Evolutionary conservation across 2,113 vertebrate genomes (phyloP), one percentile per base, ranked within the genome.

Genomic region (Perca flavescens): DNA sequence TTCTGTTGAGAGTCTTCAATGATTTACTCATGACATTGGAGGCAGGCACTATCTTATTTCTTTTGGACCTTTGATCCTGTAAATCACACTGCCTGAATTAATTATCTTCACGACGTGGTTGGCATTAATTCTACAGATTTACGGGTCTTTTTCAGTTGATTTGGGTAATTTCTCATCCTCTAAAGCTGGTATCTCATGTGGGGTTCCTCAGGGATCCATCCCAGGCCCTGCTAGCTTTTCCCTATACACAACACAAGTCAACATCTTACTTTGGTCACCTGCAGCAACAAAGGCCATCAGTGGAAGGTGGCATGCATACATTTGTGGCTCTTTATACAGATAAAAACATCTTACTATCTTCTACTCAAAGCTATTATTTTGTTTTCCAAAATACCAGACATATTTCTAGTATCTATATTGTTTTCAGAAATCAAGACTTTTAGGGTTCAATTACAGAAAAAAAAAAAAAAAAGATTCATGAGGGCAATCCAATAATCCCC

Each of bases 201-300:
- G 73, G 2, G 78, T 62, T 72, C 78, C 66, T 62, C 70, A 72
- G 64, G 52, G 79, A 56, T 75, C 70, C 0, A 6, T 57, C 40
- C 19, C 22, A 14, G 53, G 47, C 1, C 50, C 65, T 9, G 6
- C 21, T 34, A 21, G 13, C 13, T 83, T 82, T 65, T 61, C 21
- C 31, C 13, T 3, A n/a, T 7, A 13, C 36, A 57, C n/a, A 25
- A 25, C 31, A 34, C 21, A 2, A 50, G 14, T 50, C 49, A 6
- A 13, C 3, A 57, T 25, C 56, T 57, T 54, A n/a, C 21, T n/a
- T 40, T 54, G 52, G 19, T 54, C 19, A 54, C 8, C 8, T n/a
- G 19, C 9, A 9, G 3, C 36, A 40, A 63, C 61, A 43, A 64
- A 52, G 19, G 50, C 8, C 40, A 40, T 40, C 40, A 2, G 8